Conservation (phyloP, 2,797 vertebrate species). For the Argya squamiceps region DNA sequence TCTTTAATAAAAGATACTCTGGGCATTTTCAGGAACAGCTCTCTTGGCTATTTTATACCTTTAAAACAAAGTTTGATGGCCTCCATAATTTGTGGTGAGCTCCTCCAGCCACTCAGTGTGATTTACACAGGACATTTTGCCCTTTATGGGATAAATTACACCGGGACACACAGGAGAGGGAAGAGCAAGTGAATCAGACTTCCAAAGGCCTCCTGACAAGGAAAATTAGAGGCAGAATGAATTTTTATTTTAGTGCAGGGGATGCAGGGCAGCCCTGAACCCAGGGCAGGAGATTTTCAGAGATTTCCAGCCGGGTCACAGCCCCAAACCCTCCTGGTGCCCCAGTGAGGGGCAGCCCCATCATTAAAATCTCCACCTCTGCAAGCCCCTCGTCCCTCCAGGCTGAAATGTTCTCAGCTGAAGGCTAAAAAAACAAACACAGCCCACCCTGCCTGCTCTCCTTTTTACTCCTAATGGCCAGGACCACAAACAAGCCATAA, state of each 20-base stretch:
- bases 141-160: not conserved
- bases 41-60: not conserved
- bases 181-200: not conserved
- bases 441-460: not conserved
- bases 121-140: not conserved
- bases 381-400: not conserved
- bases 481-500: constrained; percentile 35
- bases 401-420: not conserved
- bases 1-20: not conserved
- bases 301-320: not conserved
- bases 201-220: not conserved
- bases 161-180: not conserved
- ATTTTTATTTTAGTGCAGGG: not conserved
- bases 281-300: not conserved
- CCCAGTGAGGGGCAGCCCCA: not conserved
- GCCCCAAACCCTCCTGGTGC: not conserved
- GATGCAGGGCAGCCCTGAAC: not conserved
- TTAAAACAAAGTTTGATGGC: not conserved
- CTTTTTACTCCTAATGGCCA: constrained; percentile 32
- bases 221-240: not conserved
- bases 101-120: not conserved
- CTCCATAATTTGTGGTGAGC: not conserved
- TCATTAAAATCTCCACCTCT: not conserved
- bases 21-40: not conserved
- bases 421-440: not conserved